Percentiles rank a stretch among this genome's conserved stretches.
These are phyloP conservation scores for Apamea sordens DNA, from an alignment of 2,888 invertebrate species.

Conservation along the genomic window DNA sequence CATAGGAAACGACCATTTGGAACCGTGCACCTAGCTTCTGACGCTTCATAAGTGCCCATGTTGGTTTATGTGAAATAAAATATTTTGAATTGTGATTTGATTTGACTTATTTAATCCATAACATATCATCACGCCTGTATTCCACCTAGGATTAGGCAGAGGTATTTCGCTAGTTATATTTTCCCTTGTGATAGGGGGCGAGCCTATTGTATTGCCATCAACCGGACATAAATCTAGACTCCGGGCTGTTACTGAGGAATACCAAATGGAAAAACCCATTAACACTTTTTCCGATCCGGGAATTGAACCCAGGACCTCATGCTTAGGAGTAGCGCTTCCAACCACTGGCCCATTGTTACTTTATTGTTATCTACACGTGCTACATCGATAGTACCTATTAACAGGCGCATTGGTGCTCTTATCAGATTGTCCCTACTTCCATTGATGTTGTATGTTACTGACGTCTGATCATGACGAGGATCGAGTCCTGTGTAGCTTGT, in stretches of 20 bases:
- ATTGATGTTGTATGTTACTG: conserved; percentile 10
- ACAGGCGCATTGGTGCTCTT: conserved; percentile 22
- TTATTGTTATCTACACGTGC: conserved; percentile 25
- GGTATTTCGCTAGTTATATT: neutral
- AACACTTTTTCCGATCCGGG: neutral
- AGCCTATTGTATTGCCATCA: neutral
- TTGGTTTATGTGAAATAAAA: too few relatives aligned
- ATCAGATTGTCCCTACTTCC: conserved; percentile 22
- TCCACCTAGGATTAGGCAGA: neutral
- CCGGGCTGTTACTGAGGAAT: neutral
- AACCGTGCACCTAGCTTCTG: too few relatives aligned
- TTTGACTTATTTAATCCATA: neutral
- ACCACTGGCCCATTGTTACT: neutral
- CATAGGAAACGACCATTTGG: too few relatives aligned
- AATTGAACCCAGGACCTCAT: neutral
- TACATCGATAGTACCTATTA: conserved; percentile 28
- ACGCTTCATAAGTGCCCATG: too few relatives aligned
- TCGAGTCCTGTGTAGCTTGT: neutral
- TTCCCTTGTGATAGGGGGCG: neutral
- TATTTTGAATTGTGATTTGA: too few relatives aligned
- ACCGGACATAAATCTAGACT: neutral
- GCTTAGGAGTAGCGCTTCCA: too few relatives aligned
- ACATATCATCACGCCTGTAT: neutral
- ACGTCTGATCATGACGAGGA: neutral
- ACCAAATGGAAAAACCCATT: neutral